Evolutionary conservation across 2,797 vertebrate genomes (phyloP).

Genomic region (Tragelaphus eurycerus): DNA sequence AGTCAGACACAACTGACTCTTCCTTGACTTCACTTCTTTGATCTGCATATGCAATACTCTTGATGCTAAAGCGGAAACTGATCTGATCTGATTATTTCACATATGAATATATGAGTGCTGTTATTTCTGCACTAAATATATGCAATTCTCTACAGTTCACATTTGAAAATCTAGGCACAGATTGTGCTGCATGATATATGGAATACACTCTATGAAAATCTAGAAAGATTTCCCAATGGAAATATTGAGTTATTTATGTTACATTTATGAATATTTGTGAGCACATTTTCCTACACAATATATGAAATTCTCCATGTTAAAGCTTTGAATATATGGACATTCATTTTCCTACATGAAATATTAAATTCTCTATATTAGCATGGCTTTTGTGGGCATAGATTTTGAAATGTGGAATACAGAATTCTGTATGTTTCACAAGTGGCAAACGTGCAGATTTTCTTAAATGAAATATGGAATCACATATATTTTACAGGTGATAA

Average conservation of each 20-base stretch:
- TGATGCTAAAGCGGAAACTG: too few species aligned
- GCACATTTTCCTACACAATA: background rate
- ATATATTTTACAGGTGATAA: too few species aligned
- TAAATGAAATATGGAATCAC: too few species aligned
- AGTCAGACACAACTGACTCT: too few species aligned
- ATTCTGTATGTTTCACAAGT: background rate
- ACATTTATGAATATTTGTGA: background rate
- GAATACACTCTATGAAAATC: background rate
- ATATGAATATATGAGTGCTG: background rate
- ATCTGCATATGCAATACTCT: background rate
- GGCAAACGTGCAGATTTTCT: background rate
- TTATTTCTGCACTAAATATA: background rate
- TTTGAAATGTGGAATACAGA: background rate
- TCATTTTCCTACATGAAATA: background rate
- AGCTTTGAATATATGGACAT: background rate
- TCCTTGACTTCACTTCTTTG: background rate
- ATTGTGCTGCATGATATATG: background rate
- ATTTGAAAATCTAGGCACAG: background rate
- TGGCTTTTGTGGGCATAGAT: background rate
- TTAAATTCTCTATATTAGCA: background rate
- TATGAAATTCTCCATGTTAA: background rate
- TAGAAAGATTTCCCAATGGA: rapidly evolving
- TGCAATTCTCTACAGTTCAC: background rate
- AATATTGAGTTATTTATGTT: background rate
- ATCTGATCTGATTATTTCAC: background rate